Base-by-base conservation (phyloP, 2,888 invertebrate species). In the Meloe dianella region DNA sequence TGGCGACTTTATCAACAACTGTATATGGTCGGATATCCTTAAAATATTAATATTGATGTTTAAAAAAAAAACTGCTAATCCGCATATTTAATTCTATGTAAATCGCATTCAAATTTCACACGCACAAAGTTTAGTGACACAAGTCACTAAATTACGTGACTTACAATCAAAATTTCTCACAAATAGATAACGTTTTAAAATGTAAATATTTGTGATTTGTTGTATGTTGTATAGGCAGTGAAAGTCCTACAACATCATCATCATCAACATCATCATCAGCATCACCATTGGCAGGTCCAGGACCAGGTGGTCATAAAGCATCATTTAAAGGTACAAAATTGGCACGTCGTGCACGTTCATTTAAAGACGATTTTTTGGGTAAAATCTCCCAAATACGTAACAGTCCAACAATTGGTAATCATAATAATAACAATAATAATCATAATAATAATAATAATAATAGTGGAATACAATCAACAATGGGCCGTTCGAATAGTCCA, bases 341-440 rank as follows among this genome's bases (percentile, higher is more conserved):
- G 85, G 94, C 95, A 67, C 87, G 94, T 74, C 89, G 95, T 73
- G 95, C 95, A 72, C 90, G 95, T 77, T 94, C 94, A 73, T 95
- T 96, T 86, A 96, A 95, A 86, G 95, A 95, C 89, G 95, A 95
- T 85, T 89, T 96, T 80, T 88, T 95, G 82, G 94, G 95, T 84
- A 94, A 94, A 85, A 90, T 95, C 83, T 93, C 93, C 75, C 92
- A 94, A 84, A 95, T 95, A 91, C 91, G 95, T 75, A 93, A 30
- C 7, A 41, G 94, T 73, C 94, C 95, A 62, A 85, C 84, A 20
- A 20, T 9, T 9, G 0, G 14, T 14, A 41, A 10, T 17, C 5
- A 9, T 17, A 47, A 47, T 10, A 2, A 41, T 17, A 41, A 12
- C 2, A 2, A 35, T 7, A 35, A 35, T 35, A 35, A 35, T 35